Base-by-base conservation (phyloP, 1,140 invertebrate species). In the Cyphomyrmex costatus region DNA sequence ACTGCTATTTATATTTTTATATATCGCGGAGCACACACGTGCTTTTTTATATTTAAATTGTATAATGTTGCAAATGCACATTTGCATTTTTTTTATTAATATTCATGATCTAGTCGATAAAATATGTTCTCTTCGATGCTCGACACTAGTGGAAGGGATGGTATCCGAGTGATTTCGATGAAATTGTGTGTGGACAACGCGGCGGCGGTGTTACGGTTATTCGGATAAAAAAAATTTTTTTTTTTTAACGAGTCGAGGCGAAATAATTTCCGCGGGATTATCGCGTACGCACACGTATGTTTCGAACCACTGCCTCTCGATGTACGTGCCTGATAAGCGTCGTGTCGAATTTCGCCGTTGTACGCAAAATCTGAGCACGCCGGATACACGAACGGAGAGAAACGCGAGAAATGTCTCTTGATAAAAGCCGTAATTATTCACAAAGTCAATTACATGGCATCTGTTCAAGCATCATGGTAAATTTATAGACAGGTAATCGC, bases 271-370 rank as follows among this genome's bases (percentile, higher is more conserved):
- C 7, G 51, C 79, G 51, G 19, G 33, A 60, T 61, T 82, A 83
- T 73, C 68, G 53, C 24, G 14, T 3, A 42, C 36, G 33, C 21
- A 27, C 74, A 30, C 21, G 36, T 56, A 3, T 53, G 27, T 86
- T 46, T 63, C 10, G 5, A 60, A 10, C 8, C 61, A 51, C 36
- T 21, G 60, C 21, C 27, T 83, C 36, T 24, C 51, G 73, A 85
- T 85, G 60, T 78, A 77, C 84, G 76, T 66, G 84, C 61, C 56
- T n/a, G 73, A 78, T 86, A 78, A 79, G 61, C 33, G 24, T 5
- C 19, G 76, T 14, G 27, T 78, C 60, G 76, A 86, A 78, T 86
- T 77, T 80, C 61, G 16, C 12, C 30, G 51, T n/a, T 19, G 42
- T 46, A 5, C 33, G 77, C 60, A 70, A 53, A 82, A 51, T 61